phyloP scores from a whole-genome alignment of 2,888 invertebrate species.

The Nematopogon swammerdamellus region DNA sequence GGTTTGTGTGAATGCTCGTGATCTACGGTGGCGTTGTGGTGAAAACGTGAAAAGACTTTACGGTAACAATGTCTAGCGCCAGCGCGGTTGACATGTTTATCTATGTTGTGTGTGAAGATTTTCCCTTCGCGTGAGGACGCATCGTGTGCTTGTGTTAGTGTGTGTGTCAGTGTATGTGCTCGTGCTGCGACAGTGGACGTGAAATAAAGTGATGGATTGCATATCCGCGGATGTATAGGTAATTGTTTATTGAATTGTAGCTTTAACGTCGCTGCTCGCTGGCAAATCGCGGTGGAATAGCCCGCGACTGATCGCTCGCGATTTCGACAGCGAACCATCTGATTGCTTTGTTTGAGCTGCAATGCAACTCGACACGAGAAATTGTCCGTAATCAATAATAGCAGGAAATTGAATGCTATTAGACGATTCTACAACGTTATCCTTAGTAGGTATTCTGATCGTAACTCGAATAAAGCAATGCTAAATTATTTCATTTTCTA shows the following conservation, averaged over 20 bases:
- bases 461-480: too few relatives aligned
- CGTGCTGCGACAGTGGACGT: conserved; percentile 15
- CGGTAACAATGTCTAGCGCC: conserved; percentile 55
- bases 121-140: conserved; percentile 56
- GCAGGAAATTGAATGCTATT: neutral
- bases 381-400: neutral
- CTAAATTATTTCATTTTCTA: too few relatives aligned
- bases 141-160: conserved; percentile 42
- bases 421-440: too few relatives aligned
- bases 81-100: conserved; percentile 59
- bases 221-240: conserved; percentile 53
- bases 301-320: conserved; percentile 15
- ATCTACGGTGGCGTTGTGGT: conserved; percentile 39
- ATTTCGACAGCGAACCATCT: conserved; percentile 14
- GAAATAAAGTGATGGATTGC: conserved; percentile 50
- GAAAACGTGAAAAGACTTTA: conserved; percentile 51
- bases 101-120: conserved; percentile 58
- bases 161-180: conserved; percentile 27
- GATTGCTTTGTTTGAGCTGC: conserved; percentile 28
- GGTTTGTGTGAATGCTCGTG: conserved; percentile 47
- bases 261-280: neutral
- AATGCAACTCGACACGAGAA: neutral
- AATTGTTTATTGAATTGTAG: conserved; percentile 31
- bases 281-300: neutral
- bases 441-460: too few relatives aligned